A percentile compares a stretch with the other conserved stretches of the same genome.
These are phyloP conservation scores for Ursus arctos DNA, from an alignment of 2,113 vertebrate species.

Conservation along the genomic window DNA sequence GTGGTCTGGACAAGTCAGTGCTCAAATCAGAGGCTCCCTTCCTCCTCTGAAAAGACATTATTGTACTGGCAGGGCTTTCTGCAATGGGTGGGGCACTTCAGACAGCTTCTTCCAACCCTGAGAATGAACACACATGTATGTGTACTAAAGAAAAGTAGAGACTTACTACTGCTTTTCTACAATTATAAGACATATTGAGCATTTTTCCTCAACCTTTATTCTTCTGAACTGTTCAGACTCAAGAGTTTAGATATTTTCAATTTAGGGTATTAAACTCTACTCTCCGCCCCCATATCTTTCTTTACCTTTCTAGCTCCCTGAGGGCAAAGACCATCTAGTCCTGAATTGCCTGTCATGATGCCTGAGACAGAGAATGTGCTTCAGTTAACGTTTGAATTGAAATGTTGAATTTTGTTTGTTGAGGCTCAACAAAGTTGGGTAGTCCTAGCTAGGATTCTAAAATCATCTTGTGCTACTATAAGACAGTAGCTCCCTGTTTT, in stretches of 20 bases:
- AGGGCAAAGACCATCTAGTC: neutral
- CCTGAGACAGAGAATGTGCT: neutral
- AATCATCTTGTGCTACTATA: slow-evolving; percentile 23
- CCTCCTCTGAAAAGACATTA: slow-evolving; percentile 1
- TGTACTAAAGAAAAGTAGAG: neutral
- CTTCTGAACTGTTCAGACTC: slow-evolving; percentile 1
- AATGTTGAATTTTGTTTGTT: slow-evolving; percentile 54
- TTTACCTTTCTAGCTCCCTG: neutral
- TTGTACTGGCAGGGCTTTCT: neutral
- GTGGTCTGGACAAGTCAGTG: neutral
- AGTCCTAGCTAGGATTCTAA: slow-evolving; percentile 15
- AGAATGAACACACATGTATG: neutral
- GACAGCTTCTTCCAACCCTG: neutral
- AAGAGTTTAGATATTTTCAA: slow-evolving; percentile 27
- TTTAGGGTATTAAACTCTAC: neutral
- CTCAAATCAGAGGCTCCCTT: neutral
- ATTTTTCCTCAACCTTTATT: slow-evolving; percentile 50
- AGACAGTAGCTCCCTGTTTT: neutral
- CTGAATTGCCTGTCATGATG: neutral
- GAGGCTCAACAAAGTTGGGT: neutral
- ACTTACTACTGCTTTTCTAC: neutral
- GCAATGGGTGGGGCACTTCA: neutral
- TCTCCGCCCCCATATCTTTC: neutral
- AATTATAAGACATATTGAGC: slow-evolving; percentile 21
- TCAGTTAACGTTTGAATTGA: neutral